Evolutionary conservation across 2,888 invertebrate species (phyloP).

Genomic region (Zaprionus lineosus): DNA sequence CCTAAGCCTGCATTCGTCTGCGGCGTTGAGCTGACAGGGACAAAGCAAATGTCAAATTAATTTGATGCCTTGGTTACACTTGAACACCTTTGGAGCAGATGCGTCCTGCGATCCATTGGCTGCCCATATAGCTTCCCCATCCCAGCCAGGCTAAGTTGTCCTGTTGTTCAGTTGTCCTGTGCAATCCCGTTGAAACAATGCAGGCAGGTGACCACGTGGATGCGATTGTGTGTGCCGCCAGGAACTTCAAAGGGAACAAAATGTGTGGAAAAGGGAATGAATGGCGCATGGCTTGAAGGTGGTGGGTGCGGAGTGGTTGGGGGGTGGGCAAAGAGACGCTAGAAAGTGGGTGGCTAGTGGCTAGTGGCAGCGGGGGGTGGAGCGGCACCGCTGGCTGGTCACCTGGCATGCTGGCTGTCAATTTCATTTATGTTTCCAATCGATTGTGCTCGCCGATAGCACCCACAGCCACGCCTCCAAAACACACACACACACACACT

Average conservation of each 20-base stretch:
- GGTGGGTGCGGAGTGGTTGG: too few relatives aligned
- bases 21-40: constrained; percentile 55
- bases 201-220: background rate
- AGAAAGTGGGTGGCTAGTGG: constrained; percentile 13
- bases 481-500: constrained; percentile 5
- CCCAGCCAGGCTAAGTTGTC: too few relatives aligned
- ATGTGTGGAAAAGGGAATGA: too few relatives aligned
- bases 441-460: constrained; percentile 60
- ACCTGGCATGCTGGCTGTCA: constrained; percentile 73
- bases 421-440: constrained; percentile 79
- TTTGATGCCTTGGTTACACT: constrained; percentile 68
- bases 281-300: too few relatives aligned
- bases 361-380: constrained; percentile 7
- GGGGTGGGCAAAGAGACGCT: too few relatives aligned
- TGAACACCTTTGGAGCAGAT: constrained; percentile 47
- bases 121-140: background rate
- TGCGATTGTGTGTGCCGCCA: constrained; percentile 6
- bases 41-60: constrained; percentile 78
- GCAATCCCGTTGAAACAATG: constrained; percentile 13
- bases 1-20: constrained; percentile 20
- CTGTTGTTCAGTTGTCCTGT: too few relatives aligned
- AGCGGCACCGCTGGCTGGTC: constrained; percentile 37
- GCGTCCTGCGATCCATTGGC: background rate
- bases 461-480: constrained; percentile 37
- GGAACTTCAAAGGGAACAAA: constrained; percentile 59